Conservation (phyloP, 2,113 vertebrate species). For the Corydoras maculifer region DNA sequence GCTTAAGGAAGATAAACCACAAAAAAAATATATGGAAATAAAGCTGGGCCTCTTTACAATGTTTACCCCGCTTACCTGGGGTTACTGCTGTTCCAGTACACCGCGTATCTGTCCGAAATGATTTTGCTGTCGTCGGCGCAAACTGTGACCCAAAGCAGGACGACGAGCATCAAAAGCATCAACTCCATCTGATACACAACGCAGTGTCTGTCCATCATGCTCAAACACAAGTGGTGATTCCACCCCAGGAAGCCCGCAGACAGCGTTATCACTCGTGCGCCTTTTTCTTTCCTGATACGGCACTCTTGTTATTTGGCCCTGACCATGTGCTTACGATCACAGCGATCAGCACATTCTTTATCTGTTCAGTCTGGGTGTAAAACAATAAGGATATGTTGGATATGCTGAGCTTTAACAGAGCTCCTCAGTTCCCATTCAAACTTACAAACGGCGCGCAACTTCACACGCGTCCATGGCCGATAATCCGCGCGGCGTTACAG, state of each 20-base stretch:
- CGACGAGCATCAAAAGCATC: conserved; percentile 67
- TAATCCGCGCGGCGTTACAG: too few relatives aligned
- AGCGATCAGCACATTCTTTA: too few relatives aligned
- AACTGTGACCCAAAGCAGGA: conserved; percentile 69
- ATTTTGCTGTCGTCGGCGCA: conserved; percentile 78
- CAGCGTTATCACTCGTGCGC: too few relatives aligned
- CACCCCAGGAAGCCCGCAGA: conserved; percentile 1
- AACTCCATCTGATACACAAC: conserved; percentile 66
- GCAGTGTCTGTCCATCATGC: conserved; percentile 47
- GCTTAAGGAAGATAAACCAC: background rate
- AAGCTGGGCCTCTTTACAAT: background rate
- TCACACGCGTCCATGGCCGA: too few relatives aligned
- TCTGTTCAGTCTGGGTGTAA: too few relatives aligned
- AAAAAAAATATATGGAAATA: background rate
- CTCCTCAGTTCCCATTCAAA: too few relatives aligned
- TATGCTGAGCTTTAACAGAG: too few relatives aligned
- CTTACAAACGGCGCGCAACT: too few relatives aligned
- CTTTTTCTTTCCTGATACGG: too few relatives aligned
- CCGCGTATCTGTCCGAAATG: conserved; percentile 79
- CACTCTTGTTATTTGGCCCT: too few relatives aligned
- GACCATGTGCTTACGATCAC: too few relatives aligned
- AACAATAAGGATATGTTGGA: too few relatives aligned
- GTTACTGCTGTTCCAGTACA: conserved; percentile 92
- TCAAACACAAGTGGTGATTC: conserved; percentile 6
- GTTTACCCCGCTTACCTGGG: conserved; percentile 70